Evolutionary conservation across 2,888 invertebrate species (phyloP).

Genomic region (Dichetophora obliterata): DNA sequence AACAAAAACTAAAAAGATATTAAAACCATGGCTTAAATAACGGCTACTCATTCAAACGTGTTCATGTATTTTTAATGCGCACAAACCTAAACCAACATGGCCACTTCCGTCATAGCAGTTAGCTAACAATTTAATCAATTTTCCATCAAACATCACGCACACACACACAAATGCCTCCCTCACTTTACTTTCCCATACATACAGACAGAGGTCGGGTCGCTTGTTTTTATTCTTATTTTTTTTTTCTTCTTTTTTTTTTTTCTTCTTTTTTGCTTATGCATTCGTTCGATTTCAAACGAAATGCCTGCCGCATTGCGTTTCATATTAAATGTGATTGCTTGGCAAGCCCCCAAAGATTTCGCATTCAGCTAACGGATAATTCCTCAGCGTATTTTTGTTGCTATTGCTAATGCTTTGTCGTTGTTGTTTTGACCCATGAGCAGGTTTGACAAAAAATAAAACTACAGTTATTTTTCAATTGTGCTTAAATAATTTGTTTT

Average conservation of each 20-base stretch:
- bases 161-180: neutral
- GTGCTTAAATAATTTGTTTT: too few relatives aligned
- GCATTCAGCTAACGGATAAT: neutral
- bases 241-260: conserved; percentile 28
- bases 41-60: too few relatives aligned
- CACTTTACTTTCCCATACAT: neutral
- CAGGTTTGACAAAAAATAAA: too few relatives aligned
- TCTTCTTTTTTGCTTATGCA: conserved; percentile 49
- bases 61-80: conserved; percentile 18
- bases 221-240: neutral
- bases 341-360: conserved; percentile 50
- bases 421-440: neutral
- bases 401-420: neutral
- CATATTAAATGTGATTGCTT: conserved; percentile 52
- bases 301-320: conserved; percentile 41
- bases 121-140: conserved; percentile 37
- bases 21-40: too few relatives aligned
- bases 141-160: conserved; percentile 27
- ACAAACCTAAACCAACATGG: conserved; percentile 22
- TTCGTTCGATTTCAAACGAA: conserved; percentile 44
- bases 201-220: neutral
- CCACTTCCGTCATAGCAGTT: neutral
- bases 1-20: too few relatives aligned
- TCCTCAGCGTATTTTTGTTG: neutral
- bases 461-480: too few relatives aligned